Base-by-base conservation (phyloP, 2,888 invertebrate genomes). In the Drosophila niveifrons region DNA sequence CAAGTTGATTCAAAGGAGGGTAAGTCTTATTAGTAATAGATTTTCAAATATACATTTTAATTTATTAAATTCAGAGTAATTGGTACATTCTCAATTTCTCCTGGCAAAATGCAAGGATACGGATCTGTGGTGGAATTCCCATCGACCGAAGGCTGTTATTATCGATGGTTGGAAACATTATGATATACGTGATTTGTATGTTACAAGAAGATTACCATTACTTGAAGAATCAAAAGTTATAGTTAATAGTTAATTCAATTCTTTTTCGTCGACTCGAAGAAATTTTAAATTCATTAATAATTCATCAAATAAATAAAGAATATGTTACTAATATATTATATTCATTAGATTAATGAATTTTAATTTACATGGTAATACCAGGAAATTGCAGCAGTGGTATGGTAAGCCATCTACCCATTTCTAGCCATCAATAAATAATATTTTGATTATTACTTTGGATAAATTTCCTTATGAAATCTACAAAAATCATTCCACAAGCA, bases 171-270 rank as follows among this genome's bases (percentile, higher is more conserved):
- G 39, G 18, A 9, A 17, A 39, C 2, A 39, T 39, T 1, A n/a
- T 13, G 4, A 4, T 39, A 11, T 52, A 39, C 9, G 18, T 39
- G 23, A 52, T 52, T 39, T 39, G 13, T 23, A 52, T 52, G 52
- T 11, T 52, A 18, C 51, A 52, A n/a, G 36, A 52, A 39, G 51
- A 52, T 9, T 52, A 52, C 23, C 18, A 13, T 2, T 52, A 52
- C 9, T 10, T 52, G 9, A 31, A 10, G 8, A 31, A 31, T 31
- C 9, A 9, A 3, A 3, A n/a, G 17, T 10, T 7, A 15, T 51
- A 17, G 17, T 34, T 1, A 2, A 2, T 2, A 17, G 10, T 50
- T 17, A 10, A 11, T 13, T 29, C 1, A 28, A 8, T 31, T 31
- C 1, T 28, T 28, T 7, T 48, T n/a, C 10, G 28, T 17, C 1